Evolutionary conservation across 2,113 vertebrate genomes (phyloP).

Genomic region (Larimichthys polyactis): DNA sequence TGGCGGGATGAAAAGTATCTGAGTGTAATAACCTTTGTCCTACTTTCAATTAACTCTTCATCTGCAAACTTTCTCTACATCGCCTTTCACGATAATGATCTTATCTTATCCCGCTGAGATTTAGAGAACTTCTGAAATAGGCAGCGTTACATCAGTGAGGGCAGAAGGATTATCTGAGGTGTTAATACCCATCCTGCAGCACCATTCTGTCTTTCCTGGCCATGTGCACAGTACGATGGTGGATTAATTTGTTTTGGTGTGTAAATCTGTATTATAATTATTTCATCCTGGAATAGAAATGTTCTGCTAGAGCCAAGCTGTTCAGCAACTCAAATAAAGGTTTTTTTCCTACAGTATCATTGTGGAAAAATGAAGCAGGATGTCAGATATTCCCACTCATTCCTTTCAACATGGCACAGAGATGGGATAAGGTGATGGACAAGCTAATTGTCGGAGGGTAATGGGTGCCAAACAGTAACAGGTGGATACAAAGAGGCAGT

Average conservation of each 20-base stretch:
- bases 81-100: constrained; percentile 62
- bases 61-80: constrained; percentile 50
- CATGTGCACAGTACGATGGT: constrained; percentile 31
- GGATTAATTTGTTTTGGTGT: constrained; percentile 47
- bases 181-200: constrained; percentile 39
- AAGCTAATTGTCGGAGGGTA: constrained; percentile 62
- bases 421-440: constrained; percentile 41
- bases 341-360: neutral
- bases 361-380: constrained; percentile 7
- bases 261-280: constrained; percentile 27
- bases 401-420: neutral
- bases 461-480: constrained; percentile 63
- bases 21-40: constrained; percentile 71
- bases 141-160: constrained; percentile 34
- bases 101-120: constrained; percentile 61
- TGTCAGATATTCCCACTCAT: constrained; percentile 12
- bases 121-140: constrained; percentile 52
- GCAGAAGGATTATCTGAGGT: constrained; percentile 45
- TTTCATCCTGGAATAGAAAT: constrained; percentile 18
- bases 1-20: constrained; percentile 40
- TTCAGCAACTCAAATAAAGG: neutral
- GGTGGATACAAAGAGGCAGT: constrained; percentile 66
- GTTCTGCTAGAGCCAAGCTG: neutral
- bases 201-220: constrained; percentile 27
- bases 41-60: constrained; percentile 66